phyloP scores from a whole-genome alignment of 2,113 vertebrate species.

The Chelonoidis abingdonii region DNA sequence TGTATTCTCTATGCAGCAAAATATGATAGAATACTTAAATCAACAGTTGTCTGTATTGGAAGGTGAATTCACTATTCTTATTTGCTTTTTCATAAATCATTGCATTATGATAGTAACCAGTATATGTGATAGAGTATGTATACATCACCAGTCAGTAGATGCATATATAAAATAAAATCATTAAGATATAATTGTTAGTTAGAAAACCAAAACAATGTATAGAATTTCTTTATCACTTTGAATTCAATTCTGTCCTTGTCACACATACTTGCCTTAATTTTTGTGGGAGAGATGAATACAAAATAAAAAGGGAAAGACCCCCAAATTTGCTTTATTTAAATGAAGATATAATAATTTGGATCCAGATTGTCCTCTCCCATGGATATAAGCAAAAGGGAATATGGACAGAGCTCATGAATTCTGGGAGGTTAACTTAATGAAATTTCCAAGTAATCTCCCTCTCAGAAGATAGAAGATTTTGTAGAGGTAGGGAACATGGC shows the following conservation, averaged over 20 bases:
- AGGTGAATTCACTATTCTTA: conserved; percentile 21
- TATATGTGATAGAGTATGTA: neutral
- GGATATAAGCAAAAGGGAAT: neutral
- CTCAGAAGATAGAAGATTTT: neutral
- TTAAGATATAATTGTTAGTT: neutral
- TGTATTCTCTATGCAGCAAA: neutral
- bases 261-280: neutral
- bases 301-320: neutral
- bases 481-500: neutral
- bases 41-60: neutral
- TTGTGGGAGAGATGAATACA: neutral
- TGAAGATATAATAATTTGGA: neutral
- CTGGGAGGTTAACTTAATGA: neutral
- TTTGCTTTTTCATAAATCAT: conserved; percentile 29
- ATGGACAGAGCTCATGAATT: neutral
- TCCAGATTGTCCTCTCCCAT: neutral
- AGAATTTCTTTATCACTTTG: conserved; percentile 15
- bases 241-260: neutral
- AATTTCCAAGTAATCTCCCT: neutral
- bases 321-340: neutral
- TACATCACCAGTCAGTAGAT: neutral
- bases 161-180: neutral
- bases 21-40: neutral
- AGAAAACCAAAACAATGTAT: conserved; percentile 14
- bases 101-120: neutral